Conservation (phyloP, 2,113 vertebrate species). For the Acanthochromis polyacanthus region DNA sequence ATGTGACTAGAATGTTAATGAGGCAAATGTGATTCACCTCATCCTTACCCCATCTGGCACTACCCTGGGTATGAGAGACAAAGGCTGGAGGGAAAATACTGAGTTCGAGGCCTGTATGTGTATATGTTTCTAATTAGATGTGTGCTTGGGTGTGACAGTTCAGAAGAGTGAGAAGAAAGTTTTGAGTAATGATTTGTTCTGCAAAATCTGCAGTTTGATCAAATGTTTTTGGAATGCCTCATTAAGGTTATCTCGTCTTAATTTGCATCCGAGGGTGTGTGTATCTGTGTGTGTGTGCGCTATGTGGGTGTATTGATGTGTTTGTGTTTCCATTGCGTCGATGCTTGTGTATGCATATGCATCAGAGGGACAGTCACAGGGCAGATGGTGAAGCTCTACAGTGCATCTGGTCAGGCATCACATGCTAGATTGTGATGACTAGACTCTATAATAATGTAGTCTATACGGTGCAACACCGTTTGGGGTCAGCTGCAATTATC, state of each 20-base stretch:
- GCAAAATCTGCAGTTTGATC: slow-evolving; percentile 5
- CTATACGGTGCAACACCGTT: slow-evolving; percentile 1
- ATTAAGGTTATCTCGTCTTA: slow-evolving; percentile 18
- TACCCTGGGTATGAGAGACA: slow-evolving; percentile 18
- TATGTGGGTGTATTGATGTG: slow-evolving; percentile 8
- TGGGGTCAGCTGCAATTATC: slow-evolving; percentile 8
- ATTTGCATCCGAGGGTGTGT: slow-evolving; percentile 1
- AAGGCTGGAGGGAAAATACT: slow-evolving; percentile 9
- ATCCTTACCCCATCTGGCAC: slow-evolving; percentile 59
- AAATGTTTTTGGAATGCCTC: slow-evolving; percentile 26
- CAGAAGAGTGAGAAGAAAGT: not conserved
- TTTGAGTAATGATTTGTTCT: slow-evolving; percentile 31
- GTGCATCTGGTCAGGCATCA: slow-evolving; percentile 44
- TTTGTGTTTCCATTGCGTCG: slow-evolving; percentile 30
- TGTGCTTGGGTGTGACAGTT: slow-evolving; percentile 2
- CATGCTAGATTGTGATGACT: slow-evolving; percentile 24
- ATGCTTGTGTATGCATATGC: slow-evolving; percentile 37
- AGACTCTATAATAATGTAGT: not conserved
- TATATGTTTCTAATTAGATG: not conserved
- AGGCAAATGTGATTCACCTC: slow-evolving; percentile 55
- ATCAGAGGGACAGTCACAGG: slow-evolving; percentile 27
- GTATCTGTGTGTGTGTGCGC: slow-evolving; percentile 1
- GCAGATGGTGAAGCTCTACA: slow-evolving; percentile 54
- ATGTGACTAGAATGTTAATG: slow-evolving; percentile 62
- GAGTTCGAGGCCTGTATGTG: not conserved